These are phyloP conservation scores for Elmis aenea DNA, from an alignment of 2,888 invertebrate genomes.

Conservation along the genomic window DNA sequence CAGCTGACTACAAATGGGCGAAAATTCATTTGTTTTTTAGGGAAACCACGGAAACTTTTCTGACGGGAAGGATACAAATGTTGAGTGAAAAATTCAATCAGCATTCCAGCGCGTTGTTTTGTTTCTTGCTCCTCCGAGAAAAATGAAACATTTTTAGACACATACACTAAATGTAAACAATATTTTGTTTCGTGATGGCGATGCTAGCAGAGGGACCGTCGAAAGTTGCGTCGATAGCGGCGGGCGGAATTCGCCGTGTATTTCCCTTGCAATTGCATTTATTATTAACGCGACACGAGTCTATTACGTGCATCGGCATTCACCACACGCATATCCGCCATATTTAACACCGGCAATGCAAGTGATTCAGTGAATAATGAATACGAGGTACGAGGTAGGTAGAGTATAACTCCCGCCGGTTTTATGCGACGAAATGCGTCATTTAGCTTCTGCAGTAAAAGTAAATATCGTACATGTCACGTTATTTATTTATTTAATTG, in stretches of 20 bases:
- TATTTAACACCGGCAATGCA: conserved; percentile 38
- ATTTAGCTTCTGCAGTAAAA: conserved; percentile 11
- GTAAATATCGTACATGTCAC: conserved; percentile 12
- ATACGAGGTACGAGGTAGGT: conserved; percentile 27
- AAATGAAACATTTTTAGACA: conserved; percentile 19
- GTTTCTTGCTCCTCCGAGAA: conserved; percentile 16
- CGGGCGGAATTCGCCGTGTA: conserved; percentile 13
- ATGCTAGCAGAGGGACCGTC: conserved; percentile 7
- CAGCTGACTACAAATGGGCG: conserved; percentile 31
- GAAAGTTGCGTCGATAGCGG: conserved; percentile 13
- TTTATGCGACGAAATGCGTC: conserved; percentile 16
- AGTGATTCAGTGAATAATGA: conserved; percentile 38
- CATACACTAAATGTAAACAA: conserved; percentile 17
- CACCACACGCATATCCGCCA: conserved; percentile 36
- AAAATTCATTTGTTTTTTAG: conserved; percentile 38
- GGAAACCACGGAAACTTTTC: conserved; percentile 36
- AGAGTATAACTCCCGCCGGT: conserved; percentile 21
- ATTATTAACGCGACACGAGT: conserved; percentile 40
- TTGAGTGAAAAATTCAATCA: conserved; percentile 30
- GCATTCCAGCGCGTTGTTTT: conserved; percentile 18
- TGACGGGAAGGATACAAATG: conserved; percentile 35
- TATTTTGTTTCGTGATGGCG: conserved; percentile 11
- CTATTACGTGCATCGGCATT: conserved; percentile 41
- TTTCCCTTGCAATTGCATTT: conserved; percentile 36
- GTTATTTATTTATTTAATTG: conserved; percentile 12